Conservation (phyloP, 2,113 vertebrate species). For the Anser cygnoides region DNA sequence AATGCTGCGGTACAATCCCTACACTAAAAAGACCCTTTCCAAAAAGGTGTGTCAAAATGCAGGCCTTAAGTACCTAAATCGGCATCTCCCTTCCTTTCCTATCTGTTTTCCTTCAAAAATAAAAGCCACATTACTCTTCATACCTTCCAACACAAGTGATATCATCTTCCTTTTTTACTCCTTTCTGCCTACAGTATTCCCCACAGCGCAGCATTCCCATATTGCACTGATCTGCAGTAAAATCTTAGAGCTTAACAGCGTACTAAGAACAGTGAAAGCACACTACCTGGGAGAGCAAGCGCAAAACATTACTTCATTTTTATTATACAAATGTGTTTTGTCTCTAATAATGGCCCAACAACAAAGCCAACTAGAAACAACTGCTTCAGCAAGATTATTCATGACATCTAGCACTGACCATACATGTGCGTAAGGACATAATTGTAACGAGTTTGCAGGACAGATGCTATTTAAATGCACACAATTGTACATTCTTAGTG, state of each 20-base stretch:
- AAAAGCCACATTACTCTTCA: neutral
- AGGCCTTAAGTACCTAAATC: neutral
- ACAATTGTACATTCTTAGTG: neutral
- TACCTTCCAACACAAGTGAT: neutral
- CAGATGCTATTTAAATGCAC: neutral
- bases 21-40: neutral
- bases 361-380: neutral
- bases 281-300: fast-evolving
- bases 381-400: neutral
- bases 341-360: neutral
- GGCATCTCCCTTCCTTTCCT: neutral
- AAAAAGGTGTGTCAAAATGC: neutral
- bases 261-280: neutral
- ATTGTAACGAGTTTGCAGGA: neutral
- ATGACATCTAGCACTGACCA: neutral
- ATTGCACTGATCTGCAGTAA: neutral
- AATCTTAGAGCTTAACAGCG: neutral
- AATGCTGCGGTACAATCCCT: neutral
- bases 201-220: neutral
- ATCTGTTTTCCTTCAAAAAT: neutral
- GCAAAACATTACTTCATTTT: neutral
- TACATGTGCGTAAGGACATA: neutral
- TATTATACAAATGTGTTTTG: neutral
- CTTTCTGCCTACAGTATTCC: neutral
- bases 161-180: neutral